phyloP scores from a whole-genome alignment of 1,140 invertebrate species.

The Pseudachorutes palmiensis region DNA sequence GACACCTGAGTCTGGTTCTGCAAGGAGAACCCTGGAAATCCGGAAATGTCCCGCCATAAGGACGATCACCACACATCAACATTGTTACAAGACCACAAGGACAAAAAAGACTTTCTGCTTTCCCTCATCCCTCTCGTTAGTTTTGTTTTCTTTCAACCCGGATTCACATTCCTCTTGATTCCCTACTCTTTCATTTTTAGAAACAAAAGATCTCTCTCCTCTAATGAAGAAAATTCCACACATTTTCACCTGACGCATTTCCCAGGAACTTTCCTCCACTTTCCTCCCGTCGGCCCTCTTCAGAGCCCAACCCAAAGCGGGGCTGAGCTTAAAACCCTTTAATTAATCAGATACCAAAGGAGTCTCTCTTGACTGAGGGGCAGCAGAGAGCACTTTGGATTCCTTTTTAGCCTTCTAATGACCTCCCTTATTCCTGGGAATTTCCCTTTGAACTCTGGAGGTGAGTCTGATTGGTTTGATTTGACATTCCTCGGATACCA shows the following conservation, averaged over 20 bases:
- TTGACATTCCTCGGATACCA: too few species aligned
- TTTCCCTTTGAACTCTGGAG: too few species aligned
- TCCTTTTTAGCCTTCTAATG: too few species aligned
- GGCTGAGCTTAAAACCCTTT: constrained; percentile 5
- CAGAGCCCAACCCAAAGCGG: too few species aligned
- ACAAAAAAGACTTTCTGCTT: not conserved
- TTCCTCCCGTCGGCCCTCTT: constrained; percentile 1
- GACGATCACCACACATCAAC: too few species aligned
- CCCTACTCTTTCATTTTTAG: constrained; percentile 3
- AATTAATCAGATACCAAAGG: constrained; percentile 5
- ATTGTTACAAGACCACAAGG: too few species aligned
- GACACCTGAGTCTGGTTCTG: too few species aligned
- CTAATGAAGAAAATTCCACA: constrained; percentile 32
- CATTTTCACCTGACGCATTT: constrained; percentile 33
- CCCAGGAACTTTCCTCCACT: constrained; percentile 1
- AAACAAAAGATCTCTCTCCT: not conserved
- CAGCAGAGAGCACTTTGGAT: not conserved
- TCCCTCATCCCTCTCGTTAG: too few species aligned
- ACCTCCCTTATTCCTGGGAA: too few species aligned
- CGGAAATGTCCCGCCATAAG: too few species aligned
- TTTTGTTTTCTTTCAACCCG: not conserved
- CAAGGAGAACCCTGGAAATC: not conserved
- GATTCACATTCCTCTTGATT: constrained; percentile 5
- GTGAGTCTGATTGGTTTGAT: too few species aligned
- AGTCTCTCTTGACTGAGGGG: too few species aligned